A percentile compares a stretch with the other conserved stretches of the same genome.
These are phyloP conservation scores for Monopterus albus DNA, from an alignment of 2,113 vertebrate genomes.

Conservation along the genomic window DNA sequence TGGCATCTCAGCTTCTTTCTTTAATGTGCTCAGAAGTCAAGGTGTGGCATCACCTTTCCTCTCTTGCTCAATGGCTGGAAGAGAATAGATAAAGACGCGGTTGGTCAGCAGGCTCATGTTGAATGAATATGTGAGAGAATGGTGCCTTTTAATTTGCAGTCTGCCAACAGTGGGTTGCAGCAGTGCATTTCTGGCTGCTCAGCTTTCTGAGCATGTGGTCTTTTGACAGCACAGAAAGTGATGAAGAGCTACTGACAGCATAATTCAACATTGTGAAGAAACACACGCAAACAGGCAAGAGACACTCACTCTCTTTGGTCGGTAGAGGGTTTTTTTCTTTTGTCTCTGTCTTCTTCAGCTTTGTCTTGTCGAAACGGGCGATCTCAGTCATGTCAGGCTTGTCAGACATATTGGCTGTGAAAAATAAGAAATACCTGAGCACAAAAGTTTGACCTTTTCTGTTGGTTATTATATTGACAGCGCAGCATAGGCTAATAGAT, in stretches of 20 bases:
- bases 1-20: constrained; percentile 72
- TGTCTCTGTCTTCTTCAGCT: constrained; percentile 93
- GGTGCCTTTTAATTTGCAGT: constrained; percentile 8
- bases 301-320: constrained; percentile 91
- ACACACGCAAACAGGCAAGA: background rate
- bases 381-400: constrained; percentile 91
- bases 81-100: constrained; percentile 43
- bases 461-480: constrained; percentile 2
- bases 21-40: constrained; percentile 73
- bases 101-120: constrained; percentile 23
- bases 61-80: constrained; percentile 84
- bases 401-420: constrained; percentile 87
- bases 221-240: constrained; percentile 26
- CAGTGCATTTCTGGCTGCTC: constrained; percentile 22
- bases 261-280: constrained; percentile 18
- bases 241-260: constrained; percentile 56
- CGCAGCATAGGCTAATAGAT: background rate
- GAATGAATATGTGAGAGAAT: constrained; percentile 3
- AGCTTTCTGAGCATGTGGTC: constrained; percentile 40
- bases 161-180: constrained; percentile 40
- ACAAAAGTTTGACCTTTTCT: constrained; percentile 43
- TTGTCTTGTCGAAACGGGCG: constrained; percentile 89
- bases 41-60: constrained; percentile 84
- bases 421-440: constrained; percentile 45
- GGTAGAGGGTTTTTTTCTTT: constrained; percentile 91